A percentile compares a stretch with the other conserved stretches of the same genome.
phyloP scores from a whole-genome alignment of 2,797 vertebrate genomes.

The Chloroceryle inda region DNA sequence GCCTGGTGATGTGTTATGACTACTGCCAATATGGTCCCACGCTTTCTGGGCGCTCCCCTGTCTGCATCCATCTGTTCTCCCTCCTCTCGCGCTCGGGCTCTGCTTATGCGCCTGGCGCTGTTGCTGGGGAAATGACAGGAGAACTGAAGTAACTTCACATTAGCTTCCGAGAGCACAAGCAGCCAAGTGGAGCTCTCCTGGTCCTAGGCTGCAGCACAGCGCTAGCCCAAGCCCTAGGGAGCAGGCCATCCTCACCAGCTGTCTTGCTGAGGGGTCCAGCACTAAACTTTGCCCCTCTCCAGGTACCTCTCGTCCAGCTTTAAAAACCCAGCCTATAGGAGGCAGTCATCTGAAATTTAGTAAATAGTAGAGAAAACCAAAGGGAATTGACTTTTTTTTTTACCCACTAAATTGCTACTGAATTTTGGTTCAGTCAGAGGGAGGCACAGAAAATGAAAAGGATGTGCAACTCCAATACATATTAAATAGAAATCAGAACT shows the following conservation, averaged over 20 bases:
- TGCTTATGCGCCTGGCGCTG: neutral
- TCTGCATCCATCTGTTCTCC: slow-evolving; percentile 39
- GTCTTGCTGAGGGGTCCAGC: accelerated
- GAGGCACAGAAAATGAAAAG: neutral
- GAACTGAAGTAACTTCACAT: neutral
- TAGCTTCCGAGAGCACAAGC: neutral
- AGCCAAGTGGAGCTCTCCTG: accelerated
- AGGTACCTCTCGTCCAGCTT: neutral
- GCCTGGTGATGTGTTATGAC: slow-evolving; percentile 18
- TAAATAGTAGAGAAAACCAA: neutral
- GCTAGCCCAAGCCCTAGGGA: neutral
- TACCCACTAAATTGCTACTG: neutral
- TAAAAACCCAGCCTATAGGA: neutral
- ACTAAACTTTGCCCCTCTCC: neutral
- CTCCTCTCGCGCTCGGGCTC: neutral
- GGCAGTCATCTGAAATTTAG: neutral
- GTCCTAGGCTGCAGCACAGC: neutral
- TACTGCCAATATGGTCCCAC: slow-evolving; percentile 9
- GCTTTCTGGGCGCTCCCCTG: accelerated
- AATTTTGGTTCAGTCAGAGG: neutral
- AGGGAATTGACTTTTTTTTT: neutral
- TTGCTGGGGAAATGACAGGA: neutral
- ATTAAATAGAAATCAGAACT: neutral
- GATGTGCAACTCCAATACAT: neutral
- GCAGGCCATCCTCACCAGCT: accelerated